phyloP scores from a whole-genome alignment of 1,140 invertebrate genomes.

The Ditylenchus dipsaci region DNA sequence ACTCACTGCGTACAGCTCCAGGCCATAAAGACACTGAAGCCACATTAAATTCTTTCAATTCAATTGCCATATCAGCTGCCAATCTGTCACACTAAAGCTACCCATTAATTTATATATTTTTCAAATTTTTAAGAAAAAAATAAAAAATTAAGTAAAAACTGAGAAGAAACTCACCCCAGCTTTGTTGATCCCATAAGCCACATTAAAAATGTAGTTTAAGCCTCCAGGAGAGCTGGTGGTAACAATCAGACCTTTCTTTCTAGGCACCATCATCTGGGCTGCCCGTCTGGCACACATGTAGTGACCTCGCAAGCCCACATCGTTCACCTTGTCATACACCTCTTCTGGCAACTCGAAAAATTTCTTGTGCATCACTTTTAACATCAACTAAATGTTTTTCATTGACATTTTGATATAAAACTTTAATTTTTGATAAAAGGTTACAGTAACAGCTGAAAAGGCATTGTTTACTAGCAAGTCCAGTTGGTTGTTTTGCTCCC shows the following conservation, averaged over 20 bases:
- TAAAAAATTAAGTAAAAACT: no score
- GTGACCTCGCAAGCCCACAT: constrained; percentile 30
- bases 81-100: constrained; percentile 57
- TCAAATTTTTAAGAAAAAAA: no score
- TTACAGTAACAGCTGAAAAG: constrained; percentile 59
- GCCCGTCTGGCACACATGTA: constrained; percentile 30
- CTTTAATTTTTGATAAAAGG: not conserved
- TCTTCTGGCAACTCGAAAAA: constrained; percentile 15
- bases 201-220: constrained; percentile 59
- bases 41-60: constrained; percentile 59
- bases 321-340: constrained; percentile 21
- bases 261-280: constrained; percentile 32
- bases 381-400: constrained; percentile 5
- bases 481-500: constrained; percentile 59
- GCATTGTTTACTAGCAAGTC: constrained; percentile 62
- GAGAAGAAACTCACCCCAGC: constrained; percentile 57
- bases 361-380: constrained; percentile 5
- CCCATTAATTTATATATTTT: not conserved
- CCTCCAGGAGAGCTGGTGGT: constrained; percentile 60
- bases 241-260: constrained; percentile 57
- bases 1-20: constrained; percentile 59
- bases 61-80: constrained; percentile 60
- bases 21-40: constrained; percentile 60
- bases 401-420: not conserved
- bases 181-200: constrained; percentile 60